Evolutionary conservation across 2,888 invertebrate genomes (phyloP).

Genomic region (Caenorhabditis zanzibari): DNA sequence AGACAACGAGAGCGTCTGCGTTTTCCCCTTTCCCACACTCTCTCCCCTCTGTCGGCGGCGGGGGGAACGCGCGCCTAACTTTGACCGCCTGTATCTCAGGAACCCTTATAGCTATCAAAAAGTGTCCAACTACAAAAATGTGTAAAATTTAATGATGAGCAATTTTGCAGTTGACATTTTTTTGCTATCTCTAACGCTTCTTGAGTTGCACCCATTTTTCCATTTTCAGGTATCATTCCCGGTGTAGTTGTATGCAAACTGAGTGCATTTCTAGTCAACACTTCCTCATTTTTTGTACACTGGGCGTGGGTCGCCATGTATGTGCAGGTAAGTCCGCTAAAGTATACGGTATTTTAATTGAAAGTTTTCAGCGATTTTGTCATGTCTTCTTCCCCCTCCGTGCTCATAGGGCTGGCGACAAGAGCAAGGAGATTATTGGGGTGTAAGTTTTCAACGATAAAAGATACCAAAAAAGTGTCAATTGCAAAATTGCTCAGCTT

Average conservation of each 20-base stretch:
- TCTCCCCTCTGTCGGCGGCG: too few relatives aligned
- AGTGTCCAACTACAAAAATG: background rate
- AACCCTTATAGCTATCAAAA: background rate
- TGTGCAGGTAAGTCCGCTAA: conserved; percentile 51
- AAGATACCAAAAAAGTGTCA: background rate
- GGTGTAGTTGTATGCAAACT: conserved; percentile 72
- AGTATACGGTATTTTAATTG: background rate
- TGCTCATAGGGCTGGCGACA: conserved; percentile 40
- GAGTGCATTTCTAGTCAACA: conserved; percentile 70
- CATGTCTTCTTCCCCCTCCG: conserved; percentile 58
- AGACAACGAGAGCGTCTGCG: conserved; percentile 5
- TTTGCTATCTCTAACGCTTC: background rate
- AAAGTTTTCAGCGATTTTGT: conserved; percentile 50
- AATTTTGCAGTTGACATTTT: conserved; percentile 1
- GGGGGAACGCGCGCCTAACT: too few relatives aligned
- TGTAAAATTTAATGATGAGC: background rate
- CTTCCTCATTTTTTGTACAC: conserved; percentile 72
- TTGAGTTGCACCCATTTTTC: background rate
- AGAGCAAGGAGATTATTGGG: conserved; percentile 50
- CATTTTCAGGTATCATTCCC: conserved; percentile 62
- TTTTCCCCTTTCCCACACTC: too few relatives aligned
- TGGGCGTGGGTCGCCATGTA: conserved; percentile 75
- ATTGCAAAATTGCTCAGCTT: background rate
- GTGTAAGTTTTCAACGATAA: conserved; percentile 14
- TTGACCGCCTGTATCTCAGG: background rate